Base-by-base conservation (phyloP, 2,888 invertebrate genomes). In the Dermolepida albohirtum region DNA sequence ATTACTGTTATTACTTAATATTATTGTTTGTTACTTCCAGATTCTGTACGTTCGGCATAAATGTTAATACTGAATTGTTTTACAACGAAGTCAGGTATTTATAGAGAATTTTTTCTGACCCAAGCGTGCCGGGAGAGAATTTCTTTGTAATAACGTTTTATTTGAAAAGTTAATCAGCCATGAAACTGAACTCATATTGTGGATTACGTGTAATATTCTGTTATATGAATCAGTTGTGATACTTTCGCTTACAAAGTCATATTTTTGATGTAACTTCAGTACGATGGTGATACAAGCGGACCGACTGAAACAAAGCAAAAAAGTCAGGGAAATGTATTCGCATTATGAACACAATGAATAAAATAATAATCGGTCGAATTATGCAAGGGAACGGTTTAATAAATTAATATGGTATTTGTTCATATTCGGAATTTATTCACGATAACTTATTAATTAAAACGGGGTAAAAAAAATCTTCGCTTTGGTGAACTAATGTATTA, bases 211-310 rank as follows among this genome's bases (percentile, higher is more conserved):
- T 51, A 51, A 29, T 51, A 51, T 51, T 51, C 11, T 29, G 4
- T 51, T 51, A 51, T 51, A 51, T 51, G 51, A 51, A 51, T 51
- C 51, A 51, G 27, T 12, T 12, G n/a, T 27, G 27, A 51, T 34
- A 34, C 51, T 51, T 51, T 51, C 51, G 51, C 51, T 51, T 51
- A 7, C 34, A 27, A 29, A 11, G 27, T 22, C 12, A 12, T 12
- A 27, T 27, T 22, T 17, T 51, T 51, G 29, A 29, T 22, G 29
- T 29, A 51, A 51, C 12, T 29, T 34, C 8, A 34, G 10, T 22
- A 8, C 49, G 22, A 49, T 49, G 11, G 49, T 11, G 16, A 49
- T 22, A 22, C 17, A 17, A 22, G 44, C 44, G 44, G 10, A 49
- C 10, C 22, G 16, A 17, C 5, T 17, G 5, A 4, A 49, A 8